Evolutionary conservation across 2,888 invertebrate species (phyloP), one percentile per base, ranked within the genome.

Genomic region (Eurytoma californica): DNA sequence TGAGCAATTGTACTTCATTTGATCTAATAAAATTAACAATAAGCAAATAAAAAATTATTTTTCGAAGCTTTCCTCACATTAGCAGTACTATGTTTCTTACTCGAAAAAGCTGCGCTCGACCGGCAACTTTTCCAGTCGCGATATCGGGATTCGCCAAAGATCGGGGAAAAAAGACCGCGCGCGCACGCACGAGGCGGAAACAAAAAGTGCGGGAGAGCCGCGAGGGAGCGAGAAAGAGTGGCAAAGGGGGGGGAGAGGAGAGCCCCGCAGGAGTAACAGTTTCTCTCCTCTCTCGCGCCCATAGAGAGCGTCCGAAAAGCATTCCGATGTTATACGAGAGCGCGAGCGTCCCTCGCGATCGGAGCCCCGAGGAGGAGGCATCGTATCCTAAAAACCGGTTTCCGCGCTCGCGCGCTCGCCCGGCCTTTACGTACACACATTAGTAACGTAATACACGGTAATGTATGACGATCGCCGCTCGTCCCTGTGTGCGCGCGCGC

Each of bases 231-330:
- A 39, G 39, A 39, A n/a, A 63, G 39, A 39, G 73, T 72, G 76
- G 80, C 75, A 67, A 83, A 83, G 83, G 84, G 82, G 72, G 82
- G 83, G 81, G 70, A 74, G 63, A 63, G 51, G 47, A 63, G 7
- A 39, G 39, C 7, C 39, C 39, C 49, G 68, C 60, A 55, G 61
- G 67, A 75, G 67, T 80, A 80, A 78, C 77, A 80, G 80, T 80
- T 80, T 65, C 76, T 79, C 73, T 9, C 30, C 9, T 30, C 63
- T 18, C 51, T 51, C 58, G 20, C 69, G 49, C 61, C n/a, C 47
- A 39, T 9, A 9, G 7, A 39, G 39, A 39, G 39, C 39, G 39
- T 9, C 39, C 39, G 39, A 39, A 39, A 39, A 39, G 39, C 39
- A 39, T 39, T 39, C 39, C 39, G 39, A 39, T 39, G 39, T 39